phyloP scores from a whole-genome alignment of 2,113 vertebrate genomes.

The Strix uralensis region DNA sequence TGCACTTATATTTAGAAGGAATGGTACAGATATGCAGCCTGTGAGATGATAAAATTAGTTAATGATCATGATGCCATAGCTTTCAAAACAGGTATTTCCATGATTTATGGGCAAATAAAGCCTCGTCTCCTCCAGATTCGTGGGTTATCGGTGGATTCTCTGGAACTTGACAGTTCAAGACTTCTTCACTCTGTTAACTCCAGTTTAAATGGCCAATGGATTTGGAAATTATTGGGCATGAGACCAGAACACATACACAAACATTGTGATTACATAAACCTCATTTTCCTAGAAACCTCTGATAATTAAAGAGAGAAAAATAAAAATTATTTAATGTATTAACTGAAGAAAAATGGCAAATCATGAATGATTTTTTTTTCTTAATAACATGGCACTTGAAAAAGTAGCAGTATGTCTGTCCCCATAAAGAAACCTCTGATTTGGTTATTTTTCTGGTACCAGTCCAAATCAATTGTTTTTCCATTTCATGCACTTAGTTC shows the following conservation, averaged over 20 bases:
- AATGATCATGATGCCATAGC: background rate
- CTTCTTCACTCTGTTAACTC: background rate
- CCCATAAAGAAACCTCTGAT: background rate
- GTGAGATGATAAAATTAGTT: background rate
- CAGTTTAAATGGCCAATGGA: background rate
- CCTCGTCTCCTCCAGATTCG: background rate
- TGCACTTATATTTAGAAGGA: background rate
- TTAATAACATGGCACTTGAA: background rate
- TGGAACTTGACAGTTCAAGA: background rate
- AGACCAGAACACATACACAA: background rate
- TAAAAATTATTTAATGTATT: background rate
- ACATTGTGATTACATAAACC: background rate
- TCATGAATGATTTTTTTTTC: background rate
- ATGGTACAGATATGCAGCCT: background rate
- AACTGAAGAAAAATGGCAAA: background rate
- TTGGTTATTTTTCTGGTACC: background rate
- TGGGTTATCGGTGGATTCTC: background rate
- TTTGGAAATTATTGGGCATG: background rate
- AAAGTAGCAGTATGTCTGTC: background rate
- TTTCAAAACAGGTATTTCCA: background rate
- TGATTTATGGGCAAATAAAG: background rate
- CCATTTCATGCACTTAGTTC: background rate
- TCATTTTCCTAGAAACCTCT: background rate
- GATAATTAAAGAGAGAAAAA: background rate
- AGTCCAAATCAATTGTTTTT: background rate